Evolutionary conservation across 2,113 vertebrate species (phyloP).

Genomic region (Cheilinus undulatus): DNA sequence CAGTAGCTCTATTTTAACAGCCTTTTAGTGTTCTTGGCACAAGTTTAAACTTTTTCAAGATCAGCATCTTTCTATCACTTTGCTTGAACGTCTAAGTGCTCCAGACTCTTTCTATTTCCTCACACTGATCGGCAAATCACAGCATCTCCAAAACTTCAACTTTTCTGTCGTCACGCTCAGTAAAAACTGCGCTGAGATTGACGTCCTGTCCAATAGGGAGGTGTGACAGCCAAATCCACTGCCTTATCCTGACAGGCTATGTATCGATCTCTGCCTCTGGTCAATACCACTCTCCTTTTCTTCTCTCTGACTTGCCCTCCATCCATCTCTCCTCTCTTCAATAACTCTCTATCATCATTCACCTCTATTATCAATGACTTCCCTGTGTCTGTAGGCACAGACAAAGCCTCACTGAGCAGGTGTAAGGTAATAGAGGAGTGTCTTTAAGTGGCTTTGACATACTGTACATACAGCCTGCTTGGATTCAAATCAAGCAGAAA

Average conservation of each 20-base stretch:
- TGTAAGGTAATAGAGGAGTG: constrained; percentile 28
- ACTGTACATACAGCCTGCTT: neutral
- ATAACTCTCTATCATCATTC: constrained; percentile 43
- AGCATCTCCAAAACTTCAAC: neutral
- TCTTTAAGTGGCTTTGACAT: constrained; percentile 29
- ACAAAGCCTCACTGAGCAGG: constrained; percentile 30
- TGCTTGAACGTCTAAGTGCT: too few relatives aligned
- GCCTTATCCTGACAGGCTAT: constrained; percentile 37
- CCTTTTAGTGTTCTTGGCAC: too few relatives aligned
- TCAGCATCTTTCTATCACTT: too few relatives aligned
- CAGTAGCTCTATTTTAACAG: too few relatives aligned
- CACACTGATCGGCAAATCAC: constrained; percentile 15
- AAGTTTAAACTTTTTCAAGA: too few relatives aligned
- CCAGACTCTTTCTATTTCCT: too few relatives aligned
- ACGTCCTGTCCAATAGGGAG: constrained; percentile 5
- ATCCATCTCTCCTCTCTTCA: constrained; percentile 28
- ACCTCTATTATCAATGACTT: constrained; percentile 42
- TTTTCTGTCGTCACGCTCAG: constrained; percentile 7
- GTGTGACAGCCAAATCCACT: constrained; percentile 35
- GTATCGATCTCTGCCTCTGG: constrained; percentile 37
- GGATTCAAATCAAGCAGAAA: too few relatives aligned
- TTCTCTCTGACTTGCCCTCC: constrained; percentile 7
- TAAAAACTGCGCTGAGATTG: constrained; percentile 28
- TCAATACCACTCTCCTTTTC: constrained; percentile 52
- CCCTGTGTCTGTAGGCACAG: constrained; percentile 41